phyloP scores from a whole-genome alignment of 2,113 vertebrate species.

The Xenopus tropicalis region DNA sequence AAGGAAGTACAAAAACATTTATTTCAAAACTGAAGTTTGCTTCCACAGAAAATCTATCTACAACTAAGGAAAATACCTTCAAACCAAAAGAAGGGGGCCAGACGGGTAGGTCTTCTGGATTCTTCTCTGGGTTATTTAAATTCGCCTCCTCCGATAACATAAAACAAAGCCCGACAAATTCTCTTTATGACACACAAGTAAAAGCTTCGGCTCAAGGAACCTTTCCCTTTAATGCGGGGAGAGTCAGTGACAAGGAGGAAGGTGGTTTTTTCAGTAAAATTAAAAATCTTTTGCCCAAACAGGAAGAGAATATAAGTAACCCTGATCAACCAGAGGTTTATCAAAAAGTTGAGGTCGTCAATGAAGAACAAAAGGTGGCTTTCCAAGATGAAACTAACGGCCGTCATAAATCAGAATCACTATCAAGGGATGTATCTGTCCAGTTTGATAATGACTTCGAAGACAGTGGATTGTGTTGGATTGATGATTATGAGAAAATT shows the following conservation, averaged over 20 bases:
- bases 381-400: neutral
- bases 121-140: constrained; percentile 64
- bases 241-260: neutral
- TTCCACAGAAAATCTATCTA: constrained; percentile 56
- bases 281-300: constrained; percentile 3
- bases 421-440: constrained; percentile 27
- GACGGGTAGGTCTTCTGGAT: constrained; percentile 49
- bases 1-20: constrained; percentile 57
- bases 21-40: constrained; percentile 66
- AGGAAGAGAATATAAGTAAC: neutral
- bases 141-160: constrained; percentile 58
- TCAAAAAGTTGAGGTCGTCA: neutral
- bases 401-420: neutral
- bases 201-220: neutral
- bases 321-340: neutral
- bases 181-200: neutral
- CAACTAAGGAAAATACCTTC: constrained; percentile 49
- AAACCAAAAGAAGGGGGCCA: constrained; percentile 51
- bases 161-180: constrained; percentile 54
- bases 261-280: neutral
- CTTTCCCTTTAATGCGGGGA: neutral
- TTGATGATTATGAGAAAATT: constrained; percentile 26
- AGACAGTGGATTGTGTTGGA: constrained; percentile 25
- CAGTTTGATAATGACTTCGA: constrained; percentile 33
- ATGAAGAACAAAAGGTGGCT: neutral